phyloP scores from a whole-genome alignment of 2,888 invertebrate species.

The Papilio protenor region DNA sequence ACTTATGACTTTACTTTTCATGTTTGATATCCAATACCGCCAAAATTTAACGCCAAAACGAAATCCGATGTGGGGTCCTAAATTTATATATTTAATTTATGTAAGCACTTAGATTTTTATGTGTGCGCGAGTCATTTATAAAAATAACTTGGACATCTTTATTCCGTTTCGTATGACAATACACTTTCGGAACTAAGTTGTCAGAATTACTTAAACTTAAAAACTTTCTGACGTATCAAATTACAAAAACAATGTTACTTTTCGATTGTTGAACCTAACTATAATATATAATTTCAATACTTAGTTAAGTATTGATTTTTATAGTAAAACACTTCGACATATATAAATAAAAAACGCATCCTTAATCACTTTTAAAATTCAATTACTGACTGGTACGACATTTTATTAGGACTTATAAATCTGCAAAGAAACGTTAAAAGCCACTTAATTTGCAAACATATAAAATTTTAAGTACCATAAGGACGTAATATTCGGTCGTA shows the following conservation, averaged over 20 bases:
- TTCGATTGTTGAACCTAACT: not conserved
- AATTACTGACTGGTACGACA: slow-evolving; percentile 15
- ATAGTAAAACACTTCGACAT: not conserved
- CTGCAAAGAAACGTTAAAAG: slow-evolving; percentile 13
- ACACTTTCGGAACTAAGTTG: slow-evolving; percentile 22
- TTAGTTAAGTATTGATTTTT: not conserved
- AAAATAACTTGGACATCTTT: slow-evolving; percentile 40
- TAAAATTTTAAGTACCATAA: slow-evolving; percentile 43
- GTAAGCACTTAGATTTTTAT: slow-evolving; percentile 39
- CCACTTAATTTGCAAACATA: slow-evolving; percentile 29
- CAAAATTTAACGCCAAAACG: slow-evolving; percentile 37
- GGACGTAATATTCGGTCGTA: slow-evolving; percentile 45
- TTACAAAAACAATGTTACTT: not conserved
- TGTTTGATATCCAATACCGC: slow-evolving; percentile 51
- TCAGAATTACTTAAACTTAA: not conserved
- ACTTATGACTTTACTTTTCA: slow-evolving; percentile 50
- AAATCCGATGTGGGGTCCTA: slow-evolving; percentile 33
- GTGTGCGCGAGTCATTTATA: slow-evolving; percentile 24
- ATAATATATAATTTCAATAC: not conserved
- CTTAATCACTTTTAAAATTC: slow-evolving; percentile 23
- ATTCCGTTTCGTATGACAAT: slow-evolving; percentile 28
- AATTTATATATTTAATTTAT: slow-evolving; percentile 38
- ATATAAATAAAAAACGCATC: not conserved
- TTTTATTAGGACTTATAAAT: slow-evolving; percentile 14
- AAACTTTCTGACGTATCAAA: not conserved